phyloP scores from a whole-genome alignment of 1,140 invertebrate genomes.

The Drosophila mauritiana region DNA sequence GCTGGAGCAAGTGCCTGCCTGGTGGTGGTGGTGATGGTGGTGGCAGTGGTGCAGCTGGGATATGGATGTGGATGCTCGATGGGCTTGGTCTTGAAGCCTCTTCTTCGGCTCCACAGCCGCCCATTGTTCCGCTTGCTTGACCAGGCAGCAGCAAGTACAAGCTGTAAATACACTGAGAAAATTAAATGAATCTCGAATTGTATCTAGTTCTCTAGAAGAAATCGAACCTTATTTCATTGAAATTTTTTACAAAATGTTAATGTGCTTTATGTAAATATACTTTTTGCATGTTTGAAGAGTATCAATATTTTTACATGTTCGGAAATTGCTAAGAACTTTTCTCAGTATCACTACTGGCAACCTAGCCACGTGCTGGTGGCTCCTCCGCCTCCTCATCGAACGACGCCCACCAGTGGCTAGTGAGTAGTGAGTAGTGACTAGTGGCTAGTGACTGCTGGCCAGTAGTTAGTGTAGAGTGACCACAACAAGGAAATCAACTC shows the following conservation, averaged over 20 bases:
- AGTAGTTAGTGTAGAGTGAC: slow-evolving; percentile 34
- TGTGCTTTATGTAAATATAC: no score
- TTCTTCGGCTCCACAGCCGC: slow-evolving; percentile 13
- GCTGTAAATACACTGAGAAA: slow-evolving; percentile 7
- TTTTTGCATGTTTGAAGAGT: no score
- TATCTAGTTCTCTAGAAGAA: neutral
- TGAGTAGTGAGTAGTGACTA: neutral
- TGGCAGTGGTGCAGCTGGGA: neutral
- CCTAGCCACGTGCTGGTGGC: slow-evolving; percentile 33
- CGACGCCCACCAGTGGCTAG: slow-evolving; percentile 33
- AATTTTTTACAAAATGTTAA: no score
- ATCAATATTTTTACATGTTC: neutral
- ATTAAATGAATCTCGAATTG: neutral
- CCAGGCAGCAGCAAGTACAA: slow-evolving; percentile 12
- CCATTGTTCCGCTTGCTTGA: slow-evolving; percentile 44
- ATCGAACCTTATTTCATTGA: no score
- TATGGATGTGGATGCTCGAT: slow-evolving; percentile 19
- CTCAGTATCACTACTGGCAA: neutral
- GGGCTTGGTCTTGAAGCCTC: slow-evolving; percentile 27
- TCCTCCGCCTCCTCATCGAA: slow-evolving; percentile 20
- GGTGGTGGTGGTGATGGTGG: slow-evolving; percentile 3
- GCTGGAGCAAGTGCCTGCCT: slow-evolving; percentile 43
- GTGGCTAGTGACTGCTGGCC: slow-evolving; percentile 2
- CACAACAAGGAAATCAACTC: slow-evolving; percentile 55
- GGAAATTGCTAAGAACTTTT: neutral